These are phyloP conservation scores for Drosophila subpulchrella DNA, from an alignment of 1,140 invertebrate genomes.

Conservation along the genomic window DNA sequence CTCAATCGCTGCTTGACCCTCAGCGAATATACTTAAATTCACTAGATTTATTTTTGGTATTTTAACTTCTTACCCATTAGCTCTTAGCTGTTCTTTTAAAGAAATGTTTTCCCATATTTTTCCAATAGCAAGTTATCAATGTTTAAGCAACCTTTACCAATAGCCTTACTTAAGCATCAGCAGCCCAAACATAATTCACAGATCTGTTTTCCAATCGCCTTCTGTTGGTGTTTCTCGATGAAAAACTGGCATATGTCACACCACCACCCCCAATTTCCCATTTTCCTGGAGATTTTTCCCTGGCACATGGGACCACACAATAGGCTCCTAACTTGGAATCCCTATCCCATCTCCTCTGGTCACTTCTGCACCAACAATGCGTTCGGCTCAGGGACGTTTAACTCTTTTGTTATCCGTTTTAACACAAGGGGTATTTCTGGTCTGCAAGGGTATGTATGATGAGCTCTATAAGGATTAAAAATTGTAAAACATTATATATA, in stretches of 20 bases:
- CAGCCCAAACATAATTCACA: constrained; percentile 26
- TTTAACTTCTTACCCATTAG: no score
- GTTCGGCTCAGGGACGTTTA: constrained; percentile 24
- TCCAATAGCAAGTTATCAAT: no score
- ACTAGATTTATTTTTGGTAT: neutral
- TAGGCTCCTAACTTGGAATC: constrained; percentile 3
- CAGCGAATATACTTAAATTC: neutral
- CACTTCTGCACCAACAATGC: constrained; percentile 38
- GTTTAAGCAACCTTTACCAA: no score
- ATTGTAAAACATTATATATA: neutral
- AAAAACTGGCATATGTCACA: constrained; percentile 15
- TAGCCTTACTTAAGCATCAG: no score
- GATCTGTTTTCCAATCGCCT: constrained; percentile 16
- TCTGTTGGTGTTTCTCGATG: constrained; percentile 1
- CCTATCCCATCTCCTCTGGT: constrained; percentile 16
- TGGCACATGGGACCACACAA: constrained; percentile 16
- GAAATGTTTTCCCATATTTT: no score
- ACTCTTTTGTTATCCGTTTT: constrained; percentile 30
- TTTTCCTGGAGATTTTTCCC: constrained; percentile 1
- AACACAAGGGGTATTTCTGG: neutral
- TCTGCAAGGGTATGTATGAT: constrained; percentile 6
- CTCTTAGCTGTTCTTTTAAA: no score
- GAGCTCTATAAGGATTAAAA: neutral
- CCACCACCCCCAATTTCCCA: neutral
- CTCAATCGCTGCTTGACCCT: neutral